Conservation (phyloP, 64 coral and sea anemone species). For the Montipora foliosa region DNA sequence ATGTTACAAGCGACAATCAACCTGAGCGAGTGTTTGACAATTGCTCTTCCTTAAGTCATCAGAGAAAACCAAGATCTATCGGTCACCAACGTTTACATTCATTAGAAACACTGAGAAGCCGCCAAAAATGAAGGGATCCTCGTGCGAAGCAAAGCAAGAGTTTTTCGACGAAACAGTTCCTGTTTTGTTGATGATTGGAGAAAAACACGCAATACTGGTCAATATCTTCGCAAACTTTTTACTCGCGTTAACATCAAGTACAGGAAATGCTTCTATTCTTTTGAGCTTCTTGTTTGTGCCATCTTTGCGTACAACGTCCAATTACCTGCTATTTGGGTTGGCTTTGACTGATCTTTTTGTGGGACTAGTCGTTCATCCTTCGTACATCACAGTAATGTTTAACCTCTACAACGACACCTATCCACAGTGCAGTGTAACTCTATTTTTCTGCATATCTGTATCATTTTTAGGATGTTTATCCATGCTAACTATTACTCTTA, state of each 20-base stretch:
- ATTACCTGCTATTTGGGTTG: slow-evolving; percentile 1
- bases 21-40: too few species aligned
- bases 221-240: background rate
- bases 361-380: slow-evolving; percentile 14
- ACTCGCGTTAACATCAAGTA: background rate
- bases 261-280: slow-evolving; percentile 17
- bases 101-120: too few species aligned
- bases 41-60: background rate
- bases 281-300: background rate
- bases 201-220: background rate
- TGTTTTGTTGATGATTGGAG: background rate
- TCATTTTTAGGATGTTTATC: background rate
- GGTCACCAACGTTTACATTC: too few species aligned
- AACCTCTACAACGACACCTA: background rate
- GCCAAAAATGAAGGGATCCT: too few species aligned
- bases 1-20: too few species aligned
- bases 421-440: background rate
- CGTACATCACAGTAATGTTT: slow-evolving; percentile 5
- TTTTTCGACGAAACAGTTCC: background rate
- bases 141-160: too few species aligned
- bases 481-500: background rate
- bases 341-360: slow-evolving; percentile 30
- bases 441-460: background rate
- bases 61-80: too few species aligned
- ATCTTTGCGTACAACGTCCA: background rate